Conservation (phyloP, 2,888 invertebrate genomes). For the Metalampra italica region DNA sequence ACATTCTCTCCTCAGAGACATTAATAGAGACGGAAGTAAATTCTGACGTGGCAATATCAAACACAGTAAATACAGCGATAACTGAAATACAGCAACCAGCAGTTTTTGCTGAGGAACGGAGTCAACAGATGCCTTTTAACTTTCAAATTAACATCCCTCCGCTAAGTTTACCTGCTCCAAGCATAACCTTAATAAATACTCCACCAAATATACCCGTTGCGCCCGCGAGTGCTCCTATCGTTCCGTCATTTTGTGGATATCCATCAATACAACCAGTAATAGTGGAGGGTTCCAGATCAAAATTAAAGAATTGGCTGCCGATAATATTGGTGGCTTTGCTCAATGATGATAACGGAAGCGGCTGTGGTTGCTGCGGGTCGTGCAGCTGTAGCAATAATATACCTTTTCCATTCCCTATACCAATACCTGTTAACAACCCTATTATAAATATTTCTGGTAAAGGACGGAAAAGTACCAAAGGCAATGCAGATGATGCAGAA, state of each 20-base stretch:
- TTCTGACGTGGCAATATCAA: neutral
- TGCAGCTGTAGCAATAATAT: slow-evolving; percentile 21
- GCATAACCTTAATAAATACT: slow-evolving; percentile 30
- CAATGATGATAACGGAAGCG: slow-evolving; percentile 23
- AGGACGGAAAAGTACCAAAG: slow-evolving; percentile 13
- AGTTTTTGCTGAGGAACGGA: neutral
- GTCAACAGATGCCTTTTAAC: slow-evolving; percentile 28
- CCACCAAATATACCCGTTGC: slow-evolving; percentile 13
- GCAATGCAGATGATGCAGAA: neutral
- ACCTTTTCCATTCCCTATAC: slow-evolving; percentile 44
- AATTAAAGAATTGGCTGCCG: slow-evolving; percentile 36
- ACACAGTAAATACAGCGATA: neutral
- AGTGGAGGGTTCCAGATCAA: slow-evolving; percentile 33
- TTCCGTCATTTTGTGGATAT: slow-evolving; percentile 14
- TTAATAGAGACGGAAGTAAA: neutral
- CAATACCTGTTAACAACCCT: slow-evolving; percentile 38
- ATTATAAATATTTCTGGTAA: slow-evolving; percentile 25
- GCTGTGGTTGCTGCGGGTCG: slow-evolving; percentile 23
- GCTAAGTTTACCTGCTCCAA: slow-evolving; percentile 29
- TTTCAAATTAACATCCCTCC: slow-evolving; percentile 45
- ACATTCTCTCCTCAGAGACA: neutral
- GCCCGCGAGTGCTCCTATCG: slow-evolving; percentile 10
- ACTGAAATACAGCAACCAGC: neutral
- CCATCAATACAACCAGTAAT: slow-evolving; percentile 31
- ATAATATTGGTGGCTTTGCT: slow-evolving; percentile 39